Percentiles rank a stretch among this genome's conserved stretches.
phyloP scores from a whole-genome alignment of 1,140 invertebrate species.

The Myzus persicae region DNA sequence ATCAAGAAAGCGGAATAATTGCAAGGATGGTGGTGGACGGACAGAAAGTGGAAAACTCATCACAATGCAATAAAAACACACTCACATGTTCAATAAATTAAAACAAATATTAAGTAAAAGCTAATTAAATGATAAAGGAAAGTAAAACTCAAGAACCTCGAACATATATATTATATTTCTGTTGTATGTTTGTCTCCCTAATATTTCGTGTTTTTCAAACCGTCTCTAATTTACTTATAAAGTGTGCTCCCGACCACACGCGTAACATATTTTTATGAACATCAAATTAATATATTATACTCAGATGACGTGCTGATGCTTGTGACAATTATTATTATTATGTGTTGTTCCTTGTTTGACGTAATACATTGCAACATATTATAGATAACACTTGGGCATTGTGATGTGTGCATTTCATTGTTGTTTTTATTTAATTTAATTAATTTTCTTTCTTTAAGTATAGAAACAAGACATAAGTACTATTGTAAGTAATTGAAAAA shows the following conservation, averaged over 20 bases:
- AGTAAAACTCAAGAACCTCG: constrained; percentile 27
- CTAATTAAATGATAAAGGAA: constrained; percentile 53
- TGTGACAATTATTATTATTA: constrained; percentile 29
- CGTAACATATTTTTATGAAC: not conserved
- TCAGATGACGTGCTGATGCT: not conserved
- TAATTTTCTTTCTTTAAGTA: not conserved
- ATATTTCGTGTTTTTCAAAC: not conserved
- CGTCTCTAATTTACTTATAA: not conserved
- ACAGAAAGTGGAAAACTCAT: constrained; percentile 57
- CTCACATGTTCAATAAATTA: constrained; percentile 31
- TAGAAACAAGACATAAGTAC: not conserved
- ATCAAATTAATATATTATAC: not conserved
- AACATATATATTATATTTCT: not conserved
- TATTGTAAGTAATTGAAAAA: not conserved
- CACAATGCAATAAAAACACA: constrained; percentile 30
- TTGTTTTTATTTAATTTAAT: not conserved
- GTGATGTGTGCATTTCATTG: not conserved
- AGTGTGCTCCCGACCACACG: not conserved
- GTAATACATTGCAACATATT: not conserved
- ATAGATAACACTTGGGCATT: not conserved
- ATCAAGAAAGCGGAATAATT: constrained; percentile 59
- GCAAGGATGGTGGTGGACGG: constrained; percentile 42
- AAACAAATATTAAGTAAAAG: constrained; percentile 54
- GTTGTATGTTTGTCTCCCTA: constrained; percentile 17
- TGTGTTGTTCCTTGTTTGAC: not conserved